Conservation (phyloP, 2,888 invertebrate genomes). For the Drosophila prostipennis region DNA sequence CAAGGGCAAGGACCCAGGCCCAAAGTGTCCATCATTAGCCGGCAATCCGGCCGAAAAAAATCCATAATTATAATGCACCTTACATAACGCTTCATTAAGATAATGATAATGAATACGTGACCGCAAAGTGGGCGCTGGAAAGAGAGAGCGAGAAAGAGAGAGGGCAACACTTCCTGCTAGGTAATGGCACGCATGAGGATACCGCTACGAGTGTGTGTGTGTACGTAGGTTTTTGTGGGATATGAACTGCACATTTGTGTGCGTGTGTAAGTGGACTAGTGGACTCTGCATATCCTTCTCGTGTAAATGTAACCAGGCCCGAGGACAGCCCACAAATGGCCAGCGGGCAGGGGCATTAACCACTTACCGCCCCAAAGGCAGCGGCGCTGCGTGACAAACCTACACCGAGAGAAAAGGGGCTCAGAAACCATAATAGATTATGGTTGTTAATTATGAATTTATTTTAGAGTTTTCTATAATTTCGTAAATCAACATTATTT, state of each 20-base stretch:
- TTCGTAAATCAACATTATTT: too few relatives aligned
- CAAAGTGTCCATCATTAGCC: constrained; percentile 61
- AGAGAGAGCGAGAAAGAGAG: constrained; percentile 2
- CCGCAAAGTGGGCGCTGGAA: constrained; percentile 50
- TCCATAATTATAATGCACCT: constrained; percentile 81
- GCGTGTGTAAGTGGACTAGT: not conserved
- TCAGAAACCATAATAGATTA: too few relatives aligned
- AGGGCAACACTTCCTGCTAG: constrained; percentile 55
- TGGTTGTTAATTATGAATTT: too few relatives aligned
- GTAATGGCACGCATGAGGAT: constrained; percentile 76
- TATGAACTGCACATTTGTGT: constrained; percentile 10
- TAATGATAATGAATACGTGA: constrained; percentile 81
- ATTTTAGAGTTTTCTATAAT: too few relatives aligned
- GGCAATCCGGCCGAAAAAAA: constrained; percentile 54
- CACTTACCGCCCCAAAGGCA: constrained; percentile 66
- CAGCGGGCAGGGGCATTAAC: constrained; percentile 75
- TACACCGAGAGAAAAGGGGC: constrained; percentile 1
- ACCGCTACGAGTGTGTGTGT: constrained; percentile 6
- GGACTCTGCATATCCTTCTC: constrained; percentile 29
- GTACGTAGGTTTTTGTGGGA: constrained; percentile 15
- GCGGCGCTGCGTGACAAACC: constrained; percentile 14
- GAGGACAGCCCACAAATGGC: constrained; percentile 60
- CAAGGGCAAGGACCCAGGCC: constrained; percentile 36
- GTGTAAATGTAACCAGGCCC: constrained; percentile 31
- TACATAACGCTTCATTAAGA: constrained; percentile 81